These are phyloP conservation scores for Noctuana brunneofusca DNA, from an alignment of 2,888 invertebrate species.

Conservation along the genomic window DNA sequence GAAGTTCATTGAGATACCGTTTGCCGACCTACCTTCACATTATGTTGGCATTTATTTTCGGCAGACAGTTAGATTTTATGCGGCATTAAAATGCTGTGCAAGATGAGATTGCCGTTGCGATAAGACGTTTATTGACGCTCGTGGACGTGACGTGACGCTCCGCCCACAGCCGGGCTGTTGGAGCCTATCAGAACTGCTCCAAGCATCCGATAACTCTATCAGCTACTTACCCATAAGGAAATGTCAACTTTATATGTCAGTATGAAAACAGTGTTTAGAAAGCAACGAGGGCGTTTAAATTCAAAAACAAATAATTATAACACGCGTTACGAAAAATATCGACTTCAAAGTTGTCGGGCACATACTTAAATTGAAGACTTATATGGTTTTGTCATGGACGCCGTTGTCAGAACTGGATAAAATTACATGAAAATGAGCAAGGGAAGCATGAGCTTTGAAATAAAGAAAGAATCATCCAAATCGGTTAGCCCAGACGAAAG, in stretches of 20 bases:
- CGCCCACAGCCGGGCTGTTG: not conserved
- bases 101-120: constrained; percentile 62
- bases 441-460: no score
- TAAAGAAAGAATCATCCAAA: no score
- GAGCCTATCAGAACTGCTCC: not conserved
- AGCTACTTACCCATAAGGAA: not conserved
- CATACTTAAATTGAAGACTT: no score
- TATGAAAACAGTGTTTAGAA: no score
- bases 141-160: constrained; percentile 25
- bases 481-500: no score
- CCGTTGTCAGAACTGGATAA: no score
- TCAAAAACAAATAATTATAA: constrained; percentile 11
- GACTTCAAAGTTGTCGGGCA: no score
- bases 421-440: no score
- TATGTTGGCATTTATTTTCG: constrained; percentile 70
- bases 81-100: constrained; percentile 70
- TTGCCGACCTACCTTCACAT: constrained; percentile 79
- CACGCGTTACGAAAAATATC: no score
- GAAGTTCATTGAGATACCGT: constrained; percentile 73
- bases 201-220: not conserved
- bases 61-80: constrained; percentile 75
- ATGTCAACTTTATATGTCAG: not conserved
- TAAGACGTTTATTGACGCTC: constrained; percentile 43
- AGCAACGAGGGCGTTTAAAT: no score
- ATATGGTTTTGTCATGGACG: no score